Conservation (phyloP, 2,113 vertebrate genomes). For the Lasiurus borealis region DNA sequence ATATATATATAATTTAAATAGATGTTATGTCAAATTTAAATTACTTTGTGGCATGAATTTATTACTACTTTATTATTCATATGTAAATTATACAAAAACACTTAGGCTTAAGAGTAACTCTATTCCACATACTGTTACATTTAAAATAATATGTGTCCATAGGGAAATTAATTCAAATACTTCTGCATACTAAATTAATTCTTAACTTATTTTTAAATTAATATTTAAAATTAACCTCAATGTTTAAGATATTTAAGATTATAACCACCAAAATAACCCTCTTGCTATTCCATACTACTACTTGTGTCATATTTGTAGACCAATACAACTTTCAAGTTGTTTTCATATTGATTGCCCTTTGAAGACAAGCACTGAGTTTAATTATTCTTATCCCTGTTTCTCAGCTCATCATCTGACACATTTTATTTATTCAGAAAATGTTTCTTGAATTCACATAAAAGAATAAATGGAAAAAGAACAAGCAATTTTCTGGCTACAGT, state of each 20-base stretch:
- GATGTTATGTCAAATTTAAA: neutral
- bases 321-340: neutral
- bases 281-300: neutral
- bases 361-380: neutral
- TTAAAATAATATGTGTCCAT: constrained; percentile 34
- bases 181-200: constrained; percentile 31
- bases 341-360: neutral
- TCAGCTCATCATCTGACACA: neutral
- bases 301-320: neutral
- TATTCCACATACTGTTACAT: neutral
- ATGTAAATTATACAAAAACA: constrained; percentile 49
- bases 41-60: constrained; percentile 19
- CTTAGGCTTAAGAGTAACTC: neutral
- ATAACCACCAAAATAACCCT: neutral
- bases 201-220: constrained; percentile 40
- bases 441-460: neutral
- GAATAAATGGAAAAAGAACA: neutral
- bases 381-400: neutral
- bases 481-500: neutral
- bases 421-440: constrained; percentile 1
- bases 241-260: neutral
- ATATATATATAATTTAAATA: constrained; percentile 41
- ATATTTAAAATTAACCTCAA: neutral
- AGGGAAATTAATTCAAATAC: constrained; percentile 54
- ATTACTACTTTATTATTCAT: constrained; percentile 22